Evolutionary conservation across 92 coral and sea anemone genomes (phyloP), one percentile per base, ranked within the genome.

Genomic region (Galaxea fascicularis): DNA sequence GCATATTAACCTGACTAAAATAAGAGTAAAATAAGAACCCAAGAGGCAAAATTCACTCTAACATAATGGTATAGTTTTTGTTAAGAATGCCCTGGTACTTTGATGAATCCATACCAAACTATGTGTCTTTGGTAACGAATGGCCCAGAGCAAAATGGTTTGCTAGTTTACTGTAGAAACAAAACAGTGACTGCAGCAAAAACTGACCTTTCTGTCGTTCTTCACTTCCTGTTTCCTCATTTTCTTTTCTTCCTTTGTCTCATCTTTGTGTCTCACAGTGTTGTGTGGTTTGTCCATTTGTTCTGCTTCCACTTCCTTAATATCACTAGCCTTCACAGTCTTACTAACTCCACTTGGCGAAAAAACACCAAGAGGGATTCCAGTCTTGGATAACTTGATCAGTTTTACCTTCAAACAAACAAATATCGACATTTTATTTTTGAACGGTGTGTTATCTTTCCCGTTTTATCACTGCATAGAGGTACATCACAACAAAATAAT

Each of bases 351-450:
- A 27, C 52, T 86, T 1, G 91, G 86, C 4, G 97, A 89, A 10
- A 96, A 83, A 12, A 96, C 92, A 20, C 99, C 99, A 3, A 96
- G 78, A 45, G 99, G 99, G 30, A 96, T 94, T 30, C 99, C 98
- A 64, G 90, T 86, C 85, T 89, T 95, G 8, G 99, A 96, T 52
- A 96, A 46, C 64, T 92, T 90, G 64, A 96, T 96, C 41, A 86
- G 86, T 62, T 90, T 82, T 18, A 66, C 80, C 94, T 93, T 18
- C 47, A 83, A 54, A 65, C 13, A 14, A 53, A 46, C 49, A 16
- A 58, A 71, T 4, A 62, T 44, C 8, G 26, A 59, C 46, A 62
- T 16, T 10, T 9, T 20, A 27, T 4, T 0, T 4, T 24, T 10
- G 5, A 25, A 63, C 68, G 5, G 26, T 25, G 4, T 0, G 17